Conservation (phyloP, 2,113 vertebrate species). For the Podocnemis expansa region DNA sequence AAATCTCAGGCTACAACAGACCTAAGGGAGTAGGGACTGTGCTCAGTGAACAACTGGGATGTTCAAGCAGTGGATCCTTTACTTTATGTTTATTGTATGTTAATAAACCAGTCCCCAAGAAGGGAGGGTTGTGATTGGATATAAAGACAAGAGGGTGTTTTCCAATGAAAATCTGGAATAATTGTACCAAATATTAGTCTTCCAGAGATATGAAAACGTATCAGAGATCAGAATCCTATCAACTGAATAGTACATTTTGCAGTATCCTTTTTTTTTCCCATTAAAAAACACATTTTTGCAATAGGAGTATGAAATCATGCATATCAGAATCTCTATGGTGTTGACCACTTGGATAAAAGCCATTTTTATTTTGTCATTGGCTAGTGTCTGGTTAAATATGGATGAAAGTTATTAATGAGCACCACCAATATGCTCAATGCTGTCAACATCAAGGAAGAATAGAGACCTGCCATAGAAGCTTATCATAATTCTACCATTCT, state of each 20-base stretch:
- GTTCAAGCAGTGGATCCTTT: neutral
- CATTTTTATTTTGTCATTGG: neutral
- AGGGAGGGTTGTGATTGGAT: neutral
- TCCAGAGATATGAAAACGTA: neutral
- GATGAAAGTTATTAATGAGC: neutral
- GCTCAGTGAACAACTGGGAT: neutral
- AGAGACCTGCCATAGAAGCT: neutral
- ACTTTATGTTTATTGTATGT: neutral
- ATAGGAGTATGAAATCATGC: neutral
- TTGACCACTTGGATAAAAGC: neutral
- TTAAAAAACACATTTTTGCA: neutral
- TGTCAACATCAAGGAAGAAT: neutral
- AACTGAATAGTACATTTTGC: neutral
- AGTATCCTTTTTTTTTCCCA: neutral
- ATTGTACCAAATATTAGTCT: neutral
- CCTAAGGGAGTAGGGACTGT: neutral
- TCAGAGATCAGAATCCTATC: neutral
- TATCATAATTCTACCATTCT: neutral
- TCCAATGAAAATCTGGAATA: neutral
- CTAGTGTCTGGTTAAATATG: neutral
- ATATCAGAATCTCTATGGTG: neutral
- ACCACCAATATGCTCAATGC: neutral
- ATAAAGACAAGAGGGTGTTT: neutral
- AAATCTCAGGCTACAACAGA: no score
- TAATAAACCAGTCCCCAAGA: neutral